These are phyloP conservation scores for Crematogaster levior DNA, from an alignment of 2,888 invertebrate species.

Conservation along the genomic window DNA sequence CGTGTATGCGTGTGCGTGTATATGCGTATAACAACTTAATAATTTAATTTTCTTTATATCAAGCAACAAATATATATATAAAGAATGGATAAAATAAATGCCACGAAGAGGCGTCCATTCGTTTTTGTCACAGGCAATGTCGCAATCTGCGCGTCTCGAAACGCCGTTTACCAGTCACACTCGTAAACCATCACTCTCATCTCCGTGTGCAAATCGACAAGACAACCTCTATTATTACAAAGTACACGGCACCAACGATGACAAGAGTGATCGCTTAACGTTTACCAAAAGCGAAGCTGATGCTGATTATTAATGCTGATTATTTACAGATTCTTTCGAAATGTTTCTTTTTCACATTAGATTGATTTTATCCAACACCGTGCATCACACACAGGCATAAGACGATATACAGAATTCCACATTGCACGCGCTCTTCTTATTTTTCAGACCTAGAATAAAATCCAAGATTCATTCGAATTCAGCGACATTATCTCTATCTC, in stretches of 20 bases:
- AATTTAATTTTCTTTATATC: conserved; percentile 1
- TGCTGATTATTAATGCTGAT: conserved; percentile 41
- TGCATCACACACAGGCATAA: conserved; percentile 54
- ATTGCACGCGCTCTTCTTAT: conserved; percentile 50
- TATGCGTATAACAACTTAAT: not conserved
- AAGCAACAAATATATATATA: conserved; percentile 10
- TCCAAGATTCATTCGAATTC: conserved; percentile 66
- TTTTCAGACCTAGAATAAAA: conserved; percentile 69
- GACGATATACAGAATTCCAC: conserved; percentile 38
- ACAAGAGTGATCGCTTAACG: conserved; percentile 62
- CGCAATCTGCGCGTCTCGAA: not conserved
- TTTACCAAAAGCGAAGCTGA: conserved; percentile 60
- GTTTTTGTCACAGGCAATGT: not conserved
- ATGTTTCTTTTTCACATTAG: conserved; percentile 32
- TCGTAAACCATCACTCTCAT: not conserved
- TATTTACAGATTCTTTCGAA: conserved; percentile 41
- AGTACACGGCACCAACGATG: conserved; percentile 19
- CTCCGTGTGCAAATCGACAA: not conserved
- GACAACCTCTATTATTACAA: conserved; percentile 34
- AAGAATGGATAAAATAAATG: conserved; percentile 10
- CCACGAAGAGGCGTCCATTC: not conserved
- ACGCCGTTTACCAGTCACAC: conserved; percentile 6
- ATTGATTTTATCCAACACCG: conserved; percentile 44
- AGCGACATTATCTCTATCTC: conserved; percentile 69
- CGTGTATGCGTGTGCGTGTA: conserved; percentile 17